Conservation (phyloP, 2,888 invertebrate species). For the Rosalia funebris region DNA sequence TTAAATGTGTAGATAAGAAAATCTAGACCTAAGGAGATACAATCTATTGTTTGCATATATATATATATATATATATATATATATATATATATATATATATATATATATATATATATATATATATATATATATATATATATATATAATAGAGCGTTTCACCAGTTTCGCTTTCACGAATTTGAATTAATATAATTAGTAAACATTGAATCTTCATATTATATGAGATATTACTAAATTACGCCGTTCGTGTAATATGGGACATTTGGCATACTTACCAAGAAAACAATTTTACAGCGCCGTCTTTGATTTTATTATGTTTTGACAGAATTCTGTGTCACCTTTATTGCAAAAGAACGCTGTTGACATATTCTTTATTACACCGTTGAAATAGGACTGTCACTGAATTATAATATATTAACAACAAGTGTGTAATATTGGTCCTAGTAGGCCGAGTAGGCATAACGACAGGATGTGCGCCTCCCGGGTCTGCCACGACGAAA, state of each 20-base stretch:
- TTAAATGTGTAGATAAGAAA: too few relatives aligned
- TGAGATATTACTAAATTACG: neutral
- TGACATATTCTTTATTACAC: conserved; percentile 35
- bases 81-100: too few relatives aligned
- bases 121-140: too few relatives aligned
- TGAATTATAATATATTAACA: conserved; percentile 40
- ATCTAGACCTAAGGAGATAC: too few relatives aligned
- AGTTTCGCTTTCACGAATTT: too few relatives aligned
- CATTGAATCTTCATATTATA: too few relatives aligned
- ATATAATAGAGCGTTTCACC: too few relatives aligned
- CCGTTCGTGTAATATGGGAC: neutral
- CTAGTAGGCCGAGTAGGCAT: conserved; percentile 11
- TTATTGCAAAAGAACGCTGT: conserved; percentile 32
- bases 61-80: too few relatives aligned
- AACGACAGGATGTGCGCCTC: conserved; percentile 25
- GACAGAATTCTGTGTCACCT: conserved; percentile 29
- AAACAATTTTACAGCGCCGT: neutral
- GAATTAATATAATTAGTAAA: too few relatives aligned
- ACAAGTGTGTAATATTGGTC: conserved; percentile 38
- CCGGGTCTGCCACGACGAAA: conserved; percentile 15
- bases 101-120: too few relatives aligned
- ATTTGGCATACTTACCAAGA: neutral
- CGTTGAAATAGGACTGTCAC: conserved; percentile 39
- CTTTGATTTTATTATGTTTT: conserved; percentile 32
- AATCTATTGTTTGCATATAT: too few relatives aligned